Conservation (phyloP, 2,797 vertebrate species). For the Nyctalus aviator region DNA sequence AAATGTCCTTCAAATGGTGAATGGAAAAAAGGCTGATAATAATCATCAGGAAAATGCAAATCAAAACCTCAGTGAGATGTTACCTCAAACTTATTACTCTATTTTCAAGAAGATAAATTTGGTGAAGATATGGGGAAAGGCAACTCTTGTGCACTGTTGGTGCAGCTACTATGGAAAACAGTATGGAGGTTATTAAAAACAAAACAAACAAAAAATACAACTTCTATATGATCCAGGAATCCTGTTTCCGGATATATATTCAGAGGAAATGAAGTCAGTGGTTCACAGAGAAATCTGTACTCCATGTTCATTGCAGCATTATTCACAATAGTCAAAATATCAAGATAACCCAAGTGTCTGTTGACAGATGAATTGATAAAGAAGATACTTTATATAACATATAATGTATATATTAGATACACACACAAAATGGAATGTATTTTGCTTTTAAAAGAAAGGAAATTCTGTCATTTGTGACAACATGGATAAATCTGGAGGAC, state of each 20-base stretch:
- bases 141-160: not conserved
- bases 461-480: not conserved
- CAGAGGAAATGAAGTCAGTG: not conserved
- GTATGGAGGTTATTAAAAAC: not conserved
- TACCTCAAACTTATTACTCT: not conserved
- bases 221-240: not conserved
- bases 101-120: not conserved
- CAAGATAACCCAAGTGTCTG: not conserved
- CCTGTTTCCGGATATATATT: too few species aligned
- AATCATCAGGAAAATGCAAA: not conserved
- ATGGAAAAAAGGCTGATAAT: not conserved
- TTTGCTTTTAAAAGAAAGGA: not conserved
- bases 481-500: not conserved
- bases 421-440: constrained; percentile 10
- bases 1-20: not conserved
- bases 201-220: not conserved
- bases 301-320: not conserved
- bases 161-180: not conserved
- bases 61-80: not conserved
- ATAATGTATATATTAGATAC: not conserved
- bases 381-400: not conserved
- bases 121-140: not conserved
- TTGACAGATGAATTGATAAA: not conserved
- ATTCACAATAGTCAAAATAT: not conserved
- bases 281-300: not conserved